Percentiles rank a stretch among this genome's conserved stretches.
Conservation (phyloP, 1,140 invertebrate genomes). For the Calosoma granatense region DNA sequence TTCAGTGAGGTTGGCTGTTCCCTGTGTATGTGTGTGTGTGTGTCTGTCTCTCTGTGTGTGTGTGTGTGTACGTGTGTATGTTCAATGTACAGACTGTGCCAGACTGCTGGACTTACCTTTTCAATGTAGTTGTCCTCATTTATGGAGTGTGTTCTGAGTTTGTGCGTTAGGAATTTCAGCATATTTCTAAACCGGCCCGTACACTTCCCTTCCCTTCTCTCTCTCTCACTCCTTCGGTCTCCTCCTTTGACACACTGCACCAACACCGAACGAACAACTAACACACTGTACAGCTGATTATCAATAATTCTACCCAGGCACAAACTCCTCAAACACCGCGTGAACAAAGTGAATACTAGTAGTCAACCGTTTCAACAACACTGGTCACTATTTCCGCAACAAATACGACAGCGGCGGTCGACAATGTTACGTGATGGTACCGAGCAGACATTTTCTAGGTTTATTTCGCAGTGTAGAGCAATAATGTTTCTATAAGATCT, state of each 20-base stretch:
- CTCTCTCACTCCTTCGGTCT: slow-evolving; percentile 5
- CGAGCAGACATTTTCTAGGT: neutral
- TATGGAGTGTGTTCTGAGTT: slow-evolving; percentile 66
- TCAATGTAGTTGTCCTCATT: slow-evolving; percentile 52
- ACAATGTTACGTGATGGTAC: neutral
- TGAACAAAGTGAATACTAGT: neutral
- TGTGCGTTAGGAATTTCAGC: slow-evolving; percentile 71
- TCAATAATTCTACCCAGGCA: neutral
- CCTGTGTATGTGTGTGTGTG: slow-evolving; percentile 8
- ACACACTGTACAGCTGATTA: neutral
- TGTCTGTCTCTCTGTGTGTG: too few species aligned
- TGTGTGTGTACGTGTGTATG: too few species aligned
- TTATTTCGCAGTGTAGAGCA: neutral
- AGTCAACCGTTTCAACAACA: neutral
- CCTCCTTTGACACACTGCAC: slow-evolving; percentile 10
- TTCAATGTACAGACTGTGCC: too few species aligned
- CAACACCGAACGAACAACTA: too few species aligned
- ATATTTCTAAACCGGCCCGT: slow-evolving; percentile 41
- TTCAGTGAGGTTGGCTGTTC: slow-evolving; percentile 32
- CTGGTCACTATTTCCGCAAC: neutral
- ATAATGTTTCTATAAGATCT: neutral
- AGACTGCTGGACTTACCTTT: slow-evolving; percentile 26
- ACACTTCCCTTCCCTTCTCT: slow-evolving; percentile 27
- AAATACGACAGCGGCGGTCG: neutral
- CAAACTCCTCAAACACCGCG: neutral